Evolutionary conservation across 2,888 invertebrate species (phyloP), one percentile per base, ranked within the genome.

Genomic region (Temnothorax unifasciatus): DNA sequence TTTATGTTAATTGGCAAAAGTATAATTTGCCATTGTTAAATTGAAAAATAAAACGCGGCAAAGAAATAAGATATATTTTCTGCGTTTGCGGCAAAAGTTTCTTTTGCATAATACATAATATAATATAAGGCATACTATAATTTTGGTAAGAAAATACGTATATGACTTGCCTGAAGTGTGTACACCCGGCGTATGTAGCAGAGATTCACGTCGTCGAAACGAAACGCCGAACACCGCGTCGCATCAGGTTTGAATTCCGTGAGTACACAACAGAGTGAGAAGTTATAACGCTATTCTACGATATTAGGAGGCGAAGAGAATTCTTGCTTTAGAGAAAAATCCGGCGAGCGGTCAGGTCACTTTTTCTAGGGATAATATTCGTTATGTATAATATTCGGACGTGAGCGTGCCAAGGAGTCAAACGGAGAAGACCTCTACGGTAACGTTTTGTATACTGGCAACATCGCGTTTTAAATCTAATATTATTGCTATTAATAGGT

Each of bases 311-410:
- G 71, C 76, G 66, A 71, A 79, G 66, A 86, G 61, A 83, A 71
- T 74, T 38, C 11, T 13, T 74, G 61, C 59, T 73, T 82, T 68
- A 85, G 63, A 82, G 82, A 69, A 81, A 82, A 77, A 61, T 71
- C 82, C 82, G 68, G 82, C 84, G 84, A 85, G 82, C 86, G 86
- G 84, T 85, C 84, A 69, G 75, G 63, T 77, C 63, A 54, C 69
- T 34, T 66, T n/a, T n/a, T 59, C 21, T 41, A 29, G 47, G n/a
- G 44, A 50, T 68, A 82, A 81, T n/a, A n/a, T n/a, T n/a, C 29
- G 21, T 68, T 66, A 57, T 74, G 57, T 54, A 47, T 77, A 73
- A 74, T 83, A 69, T 54, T 57, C 11, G 50, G 63, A 75, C 59
- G 21, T 61, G 66, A 82, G 68, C 82, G 74, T 82, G 74, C 84